Conservation (phyloP, 2,888 invertebrate genomes). For the Tetheella fluctuosa region DNA sequence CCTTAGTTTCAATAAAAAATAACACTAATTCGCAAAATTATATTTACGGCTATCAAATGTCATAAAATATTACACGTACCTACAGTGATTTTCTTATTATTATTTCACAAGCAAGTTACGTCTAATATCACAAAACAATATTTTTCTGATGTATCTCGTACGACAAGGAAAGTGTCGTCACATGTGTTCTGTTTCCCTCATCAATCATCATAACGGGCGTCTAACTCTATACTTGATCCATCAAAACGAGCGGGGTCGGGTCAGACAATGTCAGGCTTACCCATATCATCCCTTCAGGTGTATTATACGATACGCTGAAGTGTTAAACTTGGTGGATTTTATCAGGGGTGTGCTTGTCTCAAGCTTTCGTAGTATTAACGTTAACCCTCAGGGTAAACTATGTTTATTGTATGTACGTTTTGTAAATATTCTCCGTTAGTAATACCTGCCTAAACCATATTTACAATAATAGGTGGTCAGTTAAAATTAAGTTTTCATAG, state of each 20-base stretch:
- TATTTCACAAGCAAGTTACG: background rate
- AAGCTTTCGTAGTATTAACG: background rate
- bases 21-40: too few species aligned
- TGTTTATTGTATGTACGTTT: background rate
- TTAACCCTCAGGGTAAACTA: background rate
- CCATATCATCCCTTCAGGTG: conserved; percentile 1
- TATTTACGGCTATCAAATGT: too few species aligned
- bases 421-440: background rate
- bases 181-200: background rate
- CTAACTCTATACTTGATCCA: conserved; percentile 1
- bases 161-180: conserved; percentile 1
- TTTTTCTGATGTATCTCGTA: background rate
- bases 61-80: too few species aligned
- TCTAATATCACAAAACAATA: background rate
- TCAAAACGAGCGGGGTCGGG: conserved; percentile 1
- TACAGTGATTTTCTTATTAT: too few species aligned
- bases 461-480: too few species aligned
- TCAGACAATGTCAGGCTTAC: conserved; percentile 5
- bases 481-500: too few species aligned
- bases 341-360: conserved; percentile 3
- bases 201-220: conserved; percentile 3
- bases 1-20: too few species aligned
- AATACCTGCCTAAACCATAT: too few species aligned
- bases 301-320: background rate
- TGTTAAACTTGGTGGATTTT: conserved; percentile 1